Evolutionary conservation across 2,113 vertebrate species (phyloP), one percentile per base, ranked within the genome.

Genomic region (Panthera tigris): DNA sequence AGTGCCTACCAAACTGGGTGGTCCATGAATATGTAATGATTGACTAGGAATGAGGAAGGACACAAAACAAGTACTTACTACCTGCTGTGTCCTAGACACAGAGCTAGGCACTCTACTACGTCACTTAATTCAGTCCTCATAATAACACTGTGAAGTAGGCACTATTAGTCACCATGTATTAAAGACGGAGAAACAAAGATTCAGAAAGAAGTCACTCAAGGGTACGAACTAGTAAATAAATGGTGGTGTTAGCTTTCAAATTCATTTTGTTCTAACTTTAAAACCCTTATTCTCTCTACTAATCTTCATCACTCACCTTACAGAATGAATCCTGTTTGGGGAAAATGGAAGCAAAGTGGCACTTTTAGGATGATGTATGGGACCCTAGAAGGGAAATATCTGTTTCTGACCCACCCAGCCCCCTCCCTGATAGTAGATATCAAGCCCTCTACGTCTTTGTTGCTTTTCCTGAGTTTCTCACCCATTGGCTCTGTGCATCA

Each of bases 1-100:
- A 80, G 57, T 15, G 33, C 76, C 65, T 50, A 65, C 61, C 27
- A 65, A 86, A 95, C 68, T 41, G n/a, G 50, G 25, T 50, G 66
- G n/a, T 69, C 14, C 52, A 39, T 80, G 16, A 76, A 52, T 84
- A 84, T 7, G 19, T 85, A 92, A 95, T 63, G 55, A 93, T n/a
- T 55, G n/a, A 76, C 12, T 15, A 82, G 69, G 57, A 86, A 55
- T 82, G 39, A 69, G 86, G 41, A 31, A n/a, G 25, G 78, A 96
- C 27, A 78, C 23, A 84, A 74, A 95, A 84, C 39, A 84, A 76
- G 1, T 55, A 15, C 13, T 87, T 83, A 39, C 41, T n/a, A 23
- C 27, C 7, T 39, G 86, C 82, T 78, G 27, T 45, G 65, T 73
- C 66, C 57, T 48, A 94, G 50, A 61, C 63, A 61, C 36, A 91